phyloP scores from a whole-genome alignment of 2,113 vertebrate genomes.

The Uropsilus gracilis region DNA sequence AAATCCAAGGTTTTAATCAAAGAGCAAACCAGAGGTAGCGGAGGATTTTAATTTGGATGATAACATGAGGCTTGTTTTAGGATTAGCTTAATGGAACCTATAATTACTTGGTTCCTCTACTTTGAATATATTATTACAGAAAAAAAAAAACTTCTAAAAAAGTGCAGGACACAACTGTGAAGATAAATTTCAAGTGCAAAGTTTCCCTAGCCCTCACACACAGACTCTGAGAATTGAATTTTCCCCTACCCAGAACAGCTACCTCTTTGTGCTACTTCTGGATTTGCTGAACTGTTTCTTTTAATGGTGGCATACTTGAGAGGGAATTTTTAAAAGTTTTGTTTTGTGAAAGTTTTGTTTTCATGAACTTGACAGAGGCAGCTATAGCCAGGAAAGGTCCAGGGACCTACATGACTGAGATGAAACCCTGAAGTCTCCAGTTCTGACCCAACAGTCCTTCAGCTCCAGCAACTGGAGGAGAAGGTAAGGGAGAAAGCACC shows the following conservation, averaged over 20 bases:
- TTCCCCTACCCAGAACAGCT: conserved; percentile 73
- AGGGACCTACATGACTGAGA: background rate
- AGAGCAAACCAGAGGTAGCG: background rate
- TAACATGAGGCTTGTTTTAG: background rate
- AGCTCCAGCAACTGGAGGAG: background rate
- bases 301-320: conserved; percentile 60
- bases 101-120: background rate
- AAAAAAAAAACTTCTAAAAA: conserved; percentile 43
- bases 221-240: conserved; percentile 64
- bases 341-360: conserved; percentile 52
- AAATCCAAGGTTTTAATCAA: conserved; percentile 29
- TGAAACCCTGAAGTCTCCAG: background rate
- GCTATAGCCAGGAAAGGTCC: background rate
- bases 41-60: conserved; percentile 3
- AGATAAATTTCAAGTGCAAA: conserved; percentile 46
- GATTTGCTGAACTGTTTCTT: conserved; percentile 74
- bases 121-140: background rate
- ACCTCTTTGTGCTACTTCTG: conserved; percentile 72
- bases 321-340: conserved; percentile 51
- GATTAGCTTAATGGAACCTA: background rate
- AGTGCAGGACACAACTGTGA: background rate
- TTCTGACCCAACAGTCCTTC: background rate
- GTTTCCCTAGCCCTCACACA: conserved; percentile 54
- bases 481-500: rapidly evolving
- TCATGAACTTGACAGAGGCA: background rate